These are phyloP conservation scores for Myotis myotis DNA, from an alignment of 2,797 vertebrate species.

Conservation along the genomic window DNA sequence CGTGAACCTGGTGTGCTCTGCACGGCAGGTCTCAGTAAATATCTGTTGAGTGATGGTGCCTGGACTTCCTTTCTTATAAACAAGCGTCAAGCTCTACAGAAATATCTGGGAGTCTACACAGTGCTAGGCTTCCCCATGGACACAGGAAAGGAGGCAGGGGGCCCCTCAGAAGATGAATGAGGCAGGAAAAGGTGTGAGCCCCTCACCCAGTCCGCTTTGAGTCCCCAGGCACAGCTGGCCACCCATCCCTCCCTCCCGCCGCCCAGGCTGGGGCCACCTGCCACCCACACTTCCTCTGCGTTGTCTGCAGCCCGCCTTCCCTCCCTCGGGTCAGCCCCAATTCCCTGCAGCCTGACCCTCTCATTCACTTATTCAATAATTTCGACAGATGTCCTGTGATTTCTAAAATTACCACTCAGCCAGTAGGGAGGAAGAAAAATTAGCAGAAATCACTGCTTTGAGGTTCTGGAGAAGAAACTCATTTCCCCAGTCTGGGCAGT, in stretches of 20 bases:
- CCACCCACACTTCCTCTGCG: background rate
- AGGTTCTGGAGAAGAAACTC: constrained; percentile 7
- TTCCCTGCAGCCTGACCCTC: constrained; percentile 31
- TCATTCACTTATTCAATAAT: constrained; percentile 1
- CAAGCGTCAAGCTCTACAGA: background rate
- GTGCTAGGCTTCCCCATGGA: background rate
- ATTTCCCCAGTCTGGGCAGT: background rate
- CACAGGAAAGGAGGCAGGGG: background rate
- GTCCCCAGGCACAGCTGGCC: background rate
- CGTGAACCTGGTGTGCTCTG: background rate
- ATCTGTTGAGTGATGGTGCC: background rate
- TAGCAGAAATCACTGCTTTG: constrained; percentile 37
- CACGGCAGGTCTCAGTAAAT: background rate
- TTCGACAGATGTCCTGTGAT: constrained; percentile 49
- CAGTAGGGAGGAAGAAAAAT: background rate
- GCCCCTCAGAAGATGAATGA: background rate
- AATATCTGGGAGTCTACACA: background rate
- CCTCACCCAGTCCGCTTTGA: background rate
- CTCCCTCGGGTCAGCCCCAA: background rate
- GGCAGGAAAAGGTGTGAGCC: background rate
- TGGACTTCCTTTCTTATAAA: constrained; percentile 44
- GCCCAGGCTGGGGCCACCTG: background rate
- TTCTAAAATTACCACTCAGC: constrained; percentile 61
- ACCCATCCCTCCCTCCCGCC: background rate
- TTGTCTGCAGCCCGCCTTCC: background rate